Conservation (phyloP, 2,797 vertebrate genomes). For the Pelobates cultripes region DNA sequence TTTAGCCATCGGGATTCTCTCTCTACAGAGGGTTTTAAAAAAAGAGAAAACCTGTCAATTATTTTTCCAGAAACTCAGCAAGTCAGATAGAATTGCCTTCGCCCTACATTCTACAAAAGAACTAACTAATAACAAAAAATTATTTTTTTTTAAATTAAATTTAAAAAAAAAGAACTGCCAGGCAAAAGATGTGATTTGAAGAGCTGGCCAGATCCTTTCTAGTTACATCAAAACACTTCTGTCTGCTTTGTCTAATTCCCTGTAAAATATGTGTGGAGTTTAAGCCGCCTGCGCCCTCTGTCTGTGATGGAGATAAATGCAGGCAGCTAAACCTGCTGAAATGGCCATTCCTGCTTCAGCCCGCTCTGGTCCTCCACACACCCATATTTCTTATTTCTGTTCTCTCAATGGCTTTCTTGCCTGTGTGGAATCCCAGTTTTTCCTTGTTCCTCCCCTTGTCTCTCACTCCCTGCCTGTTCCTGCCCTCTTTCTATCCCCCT, state of each 20-base stretch:
- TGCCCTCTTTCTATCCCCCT: slow-evolving; percentile 28
- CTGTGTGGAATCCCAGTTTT: background rate
- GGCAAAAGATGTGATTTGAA: background rate
- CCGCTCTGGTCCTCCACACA: slow-evolving; percentile 17
- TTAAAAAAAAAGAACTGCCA: background rate
- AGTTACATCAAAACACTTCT: background rate
- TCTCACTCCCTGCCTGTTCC: slow-evolving; percentile 11
- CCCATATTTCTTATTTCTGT: slow-evolving; percentile 23
- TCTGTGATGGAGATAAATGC: background rate
- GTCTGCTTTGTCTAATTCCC: background rate
- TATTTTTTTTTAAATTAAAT: too few relatives aligned
- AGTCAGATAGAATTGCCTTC: too few relatives aligned
- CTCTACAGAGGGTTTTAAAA: too few relatives aligned
- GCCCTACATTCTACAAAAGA: too few relatives aligned
- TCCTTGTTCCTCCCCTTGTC: slow-evolving; percentile 24
- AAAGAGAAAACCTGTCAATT: too few relatives aligned
- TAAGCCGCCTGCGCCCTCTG: slow-evolving; percentile 6
- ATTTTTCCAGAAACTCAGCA: background rate
- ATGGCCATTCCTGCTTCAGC: slow-evolving; percentile 1
- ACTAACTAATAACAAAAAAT: too few relatives aligned
- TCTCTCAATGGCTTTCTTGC: slow-evolving; percentile 15
- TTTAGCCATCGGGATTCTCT: too few relatives aligned
- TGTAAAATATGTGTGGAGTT: background rate
- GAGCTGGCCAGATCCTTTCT: background rate
- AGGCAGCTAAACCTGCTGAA: background rate